Conservation (phyloP, 2,113 vertebrate genomes). For the Apaloderma vittatum region DNA sequence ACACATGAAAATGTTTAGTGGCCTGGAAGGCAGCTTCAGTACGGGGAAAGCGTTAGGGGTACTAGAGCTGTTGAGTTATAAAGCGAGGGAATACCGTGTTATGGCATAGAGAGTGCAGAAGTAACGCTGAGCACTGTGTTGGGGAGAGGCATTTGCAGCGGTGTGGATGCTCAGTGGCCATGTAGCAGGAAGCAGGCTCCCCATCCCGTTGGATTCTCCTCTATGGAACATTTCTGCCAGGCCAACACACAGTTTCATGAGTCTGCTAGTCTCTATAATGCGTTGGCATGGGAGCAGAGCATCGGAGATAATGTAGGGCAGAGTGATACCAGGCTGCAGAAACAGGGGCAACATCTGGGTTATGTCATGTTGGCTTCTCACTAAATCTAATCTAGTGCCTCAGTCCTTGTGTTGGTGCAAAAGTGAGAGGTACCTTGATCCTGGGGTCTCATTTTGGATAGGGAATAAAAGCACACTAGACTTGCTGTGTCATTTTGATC, state of each 20-base stretch:
- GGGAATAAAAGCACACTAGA: neutral
- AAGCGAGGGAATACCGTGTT: neutral
- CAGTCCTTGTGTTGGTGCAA: neutral
- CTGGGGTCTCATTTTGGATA: neutral
- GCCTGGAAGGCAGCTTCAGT: neutral
- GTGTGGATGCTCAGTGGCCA: neutral
- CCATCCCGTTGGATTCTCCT: neutral
- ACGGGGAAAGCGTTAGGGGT: neutral
- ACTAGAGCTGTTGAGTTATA: neutral
- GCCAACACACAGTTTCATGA: neutral
- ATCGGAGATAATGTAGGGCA: neutral
- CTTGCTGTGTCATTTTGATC: neutral
- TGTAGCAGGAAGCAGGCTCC: fast-evolving
- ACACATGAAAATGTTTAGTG: conserved; percentile 12
- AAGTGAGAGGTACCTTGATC: neutral
- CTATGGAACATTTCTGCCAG: neutral
- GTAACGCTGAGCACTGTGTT: fast-evolving
- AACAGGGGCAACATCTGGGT: neutral
- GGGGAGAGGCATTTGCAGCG: neutral
- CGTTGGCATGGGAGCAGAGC: fast-evolving
- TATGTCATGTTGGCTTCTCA: neutral
- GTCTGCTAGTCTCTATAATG: fast-evolving
- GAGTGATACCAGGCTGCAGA: neutral
- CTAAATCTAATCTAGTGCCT: neutral
- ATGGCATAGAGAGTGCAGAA: neutral